Evolutionary conservation across 2,888 invertebrate species (phyloP).

Genomic region (Tortrix viridana): DNA sequence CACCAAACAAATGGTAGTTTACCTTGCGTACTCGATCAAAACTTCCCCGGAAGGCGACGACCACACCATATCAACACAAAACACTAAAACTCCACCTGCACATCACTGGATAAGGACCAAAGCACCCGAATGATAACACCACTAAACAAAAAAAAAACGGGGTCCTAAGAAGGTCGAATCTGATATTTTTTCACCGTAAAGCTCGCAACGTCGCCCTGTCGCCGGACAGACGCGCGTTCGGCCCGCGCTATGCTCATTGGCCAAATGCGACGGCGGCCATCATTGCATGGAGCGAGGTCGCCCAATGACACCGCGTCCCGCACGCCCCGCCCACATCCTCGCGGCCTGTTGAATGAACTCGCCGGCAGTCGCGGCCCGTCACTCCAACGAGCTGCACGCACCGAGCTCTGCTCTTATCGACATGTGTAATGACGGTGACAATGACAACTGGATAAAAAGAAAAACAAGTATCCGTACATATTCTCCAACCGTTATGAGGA

Average conservation of each 20-base stretch:
- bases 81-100: conserved; percentile 72
- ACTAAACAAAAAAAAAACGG: conserved; percentile 81
- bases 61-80: conserved; percentile 81
- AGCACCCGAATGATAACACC: conserved; percentile 82
- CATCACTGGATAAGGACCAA: conserved; percentile 79
- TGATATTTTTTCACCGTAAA: conserved; percentile 79
- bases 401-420: conserved; percentile 38
- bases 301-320: conserved; percentile 79
- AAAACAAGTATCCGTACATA: conserved; percentile 38
- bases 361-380: conserved; percentile 71
- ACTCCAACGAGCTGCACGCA: conserved; percentile 54
- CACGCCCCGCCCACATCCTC: conserved; percentile 82
- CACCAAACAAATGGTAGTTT: conserved; percentile 42
- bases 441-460: conserved; percentile 37
- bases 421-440: conserved; percentile 42
- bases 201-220: conserved; percentile 80
- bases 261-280: conserved; percentile 81
- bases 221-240: conserved; percentile 80
- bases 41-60: conserved; percentile 79
- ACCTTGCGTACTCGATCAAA: conserved; percentile 81
- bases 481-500: conserved; percentile 8
- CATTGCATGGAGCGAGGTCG: conserved; percentile 64
- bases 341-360: conserved; percentile 76
- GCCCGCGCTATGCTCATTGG: conserved; percentile 80
- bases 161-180: conserved; percentile 84